Percentiles rank a stretch among this genome's conserved stretches.
These are phyloP conservation scores for Serrognathus titanus DNA, from an alignment of 2,888 invertebrate genomes.

Conservation along the genomic window DNA sequence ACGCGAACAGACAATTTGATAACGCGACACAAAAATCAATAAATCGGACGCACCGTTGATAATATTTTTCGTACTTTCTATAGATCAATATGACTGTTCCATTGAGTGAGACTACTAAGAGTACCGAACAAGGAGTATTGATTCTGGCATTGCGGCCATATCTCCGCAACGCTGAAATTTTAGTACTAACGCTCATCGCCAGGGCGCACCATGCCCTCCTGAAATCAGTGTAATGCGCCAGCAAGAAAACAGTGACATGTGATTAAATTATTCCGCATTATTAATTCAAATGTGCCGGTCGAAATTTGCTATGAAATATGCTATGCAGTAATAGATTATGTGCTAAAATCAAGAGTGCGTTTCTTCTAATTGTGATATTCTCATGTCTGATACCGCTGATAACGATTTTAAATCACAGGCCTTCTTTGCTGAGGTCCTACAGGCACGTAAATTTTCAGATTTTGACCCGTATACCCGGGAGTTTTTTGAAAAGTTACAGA, in stretches of 20 bases:
- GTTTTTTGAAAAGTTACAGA: constrained; percentile 33
- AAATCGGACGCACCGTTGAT: too few relatives aligned
- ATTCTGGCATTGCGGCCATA: constrained; percentile 25
- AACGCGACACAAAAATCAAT: too few relatives aligned
- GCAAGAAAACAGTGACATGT: constrained; percentile 8
- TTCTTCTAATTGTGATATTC: constrained; percentile 26
- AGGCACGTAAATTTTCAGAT: constrained; percentile 16
- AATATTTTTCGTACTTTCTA: neutral
- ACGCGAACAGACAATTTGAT: neutral
- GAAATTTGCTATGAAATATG: constrained; percentile 18
- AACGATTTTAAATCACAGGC: constrained; percentile 27
- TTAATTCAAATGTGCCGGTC: too few relatives aligned
- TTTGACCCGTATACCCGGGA: constrained; percentile 30
- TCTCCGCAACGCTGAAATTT: constrained; percentile 16
- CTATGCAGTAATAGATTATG: constrained; percentile 25
- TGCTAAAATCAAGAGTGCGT: constrained; percentile 26
- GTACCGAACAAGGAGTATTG: constrained; percentile 17
- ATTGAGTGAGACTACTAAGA: neutral
- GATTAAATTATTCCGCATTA: neutral
- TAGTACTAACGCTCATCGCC: constrained; percentile 21
- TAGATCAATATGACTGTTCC: constrained; percentile 14
- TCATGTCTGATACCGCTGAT: constrained; percentile 30
- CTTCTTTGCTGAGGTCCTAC: constrained; percentile 20
- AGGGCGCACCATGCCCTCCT: constrained; percentile 23
- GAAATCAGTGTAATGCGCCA: constrained; percentile 12